Base-by-base conservation (phyloP, 1,140 invertebrate genomes). In the Aphis gossypii region DNA sequence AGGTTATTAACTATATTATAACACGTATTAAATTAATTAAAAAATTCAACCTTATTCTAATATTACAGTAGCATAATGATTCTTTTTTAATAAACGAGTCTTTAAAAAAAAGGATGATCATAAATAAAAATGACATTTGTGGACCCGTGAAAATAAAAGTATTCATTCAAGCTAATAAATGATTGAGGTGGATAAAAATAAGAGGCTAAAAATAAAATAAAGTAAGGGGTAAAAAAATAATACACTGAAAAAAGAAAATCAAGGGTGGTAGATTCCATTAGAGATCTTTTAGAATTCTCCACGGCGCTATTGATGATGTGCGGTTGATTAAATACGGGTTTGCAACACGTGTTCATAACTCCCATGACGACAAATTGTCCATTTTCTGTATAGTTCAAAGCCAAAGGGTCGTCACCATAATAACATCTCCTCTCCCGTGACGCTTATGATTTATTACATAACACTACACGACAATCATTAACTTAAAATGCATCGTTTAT, bases 341-440 rank as follows among this genome's bases (percentile, higher is more conserved):
- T 25, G 20, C 35, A 56, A 89, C 88, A 89, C n/a, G 88, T 89
- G 88, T 89, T 89, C 51, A 38, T 56, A 89, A 89, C 23, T 89
- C 88, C 88, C 88, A 89, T 56, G 88, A 89, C 88, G 88, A 89
- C 88, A 89, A 89, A 89, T 89, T 89, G 88, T 89, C 88, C 88
- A n/a, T 89, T 89, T 89, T 89, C 88, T 89, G 23, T 89, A 41
- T 25, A 56, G 51, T 89, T 89, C 88, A 89, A 89, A 89, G 88
- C 88, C 51, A 89, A 89, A 89, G 88, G 51, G 51, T 56, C 48
- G 88, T 89, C 88, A 23, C 51, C 21, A 9, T 89, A 56, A 89
- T 89, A 88, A 89, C 48, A 41, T 89, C 48, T 51, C 88, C 88
- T 51, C 8, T 14, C 48, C 84, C 0, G 51, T 89, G 48, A 89